phyloP scores from a whole-genome alignment of 2,797 vertebrate genomes.

The Malurus leucopterus region DNA sequence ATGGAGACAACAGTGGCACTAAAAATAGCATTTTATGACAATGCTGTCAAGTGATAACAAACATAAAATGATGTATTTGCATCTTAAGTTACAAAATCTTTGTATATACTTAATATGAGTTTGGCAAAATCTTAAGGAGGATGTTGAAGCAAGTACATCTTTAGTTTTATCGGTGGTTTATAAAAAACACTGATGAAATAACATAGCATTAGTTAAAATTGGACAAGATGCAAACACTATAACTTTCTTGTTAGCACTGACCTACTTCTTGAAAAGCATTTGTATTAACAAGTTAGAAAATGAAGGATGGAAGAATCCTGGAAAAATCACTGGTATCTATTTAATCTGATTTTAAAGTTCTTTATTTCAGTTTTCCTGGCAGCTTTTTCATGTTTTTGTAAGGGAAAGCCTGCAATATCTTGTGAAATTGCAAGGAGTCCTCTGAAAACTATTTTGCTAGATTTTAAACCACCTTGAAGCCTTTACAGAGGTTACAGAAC shows the following conservation, averaged over 20 bases:
- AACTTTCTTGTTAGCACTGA: not conserved
- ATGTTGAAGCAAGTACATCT: not conserved
- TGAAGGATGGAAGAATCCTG: not conserved
- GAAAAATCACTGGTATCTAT: slow-evolving; percentile 15
- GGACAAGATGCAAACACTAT: not conserved
- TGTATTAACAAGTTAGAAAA: not conserved
- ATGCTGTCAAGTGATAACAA: not conserved
- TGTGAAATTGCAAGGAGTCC: not conserved
- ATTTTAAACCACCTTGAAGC: not conserved
- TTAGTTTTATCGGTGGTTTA: not conserved
- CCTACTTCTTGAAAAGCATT: not conserved
- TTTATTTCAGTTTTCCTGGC: slow-evolving; percentile 20
- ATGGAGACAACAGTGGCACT: slow-evolving; percentile 32
- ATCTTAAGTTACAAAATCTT: not conserved
- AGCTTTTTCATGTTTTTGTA: not conserved
- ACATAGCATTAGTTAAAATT: not conserved
- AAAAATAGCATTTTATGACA: slow-evolving; percentile 17
- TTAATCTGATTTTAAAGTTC: slow-evolving; percentile 10
- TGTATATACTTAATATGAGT: not conserved
- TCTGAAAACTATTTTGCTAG: not conserved
- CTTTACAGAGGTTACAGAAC: not conserved
- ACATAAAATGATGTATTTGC: not conserved
- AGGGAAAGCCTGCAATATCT: not conserved
- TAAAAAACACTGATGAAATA: not conserved
- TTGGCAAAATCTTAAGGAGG: not conserved